phyloP scores from a whole-genome alignment of 1,140 invertebrate genomes.

The Mactra quadrangularis region DNA sequence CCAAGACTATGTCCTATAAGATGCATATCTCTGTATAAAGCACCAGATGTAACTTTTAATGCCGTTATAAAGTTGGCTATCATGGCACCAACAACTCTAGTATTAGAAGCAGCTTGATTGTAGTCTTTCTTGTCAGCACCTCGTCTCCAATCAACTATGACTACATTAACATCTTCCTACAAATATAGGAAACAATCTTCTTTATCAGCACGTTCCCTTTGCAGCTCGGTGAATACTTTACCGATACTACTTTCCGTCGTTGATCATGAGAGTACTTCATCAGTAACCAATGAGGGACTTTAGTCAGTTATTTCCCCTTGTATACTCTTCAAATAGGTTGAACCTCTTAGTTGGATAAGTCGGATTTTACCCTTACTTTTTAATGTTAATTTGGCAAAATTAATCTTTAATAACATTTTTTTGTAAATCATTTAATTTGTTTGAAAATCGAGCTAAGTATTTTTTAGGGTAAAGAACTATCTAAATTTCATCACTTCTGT shows the following conservation, averaged over 20 bases:
- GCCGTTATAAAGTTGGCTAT: constrained; percentile 89
- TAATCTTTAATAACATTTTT: too few species aligned
- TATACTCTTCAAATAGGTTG: too few species aligned
- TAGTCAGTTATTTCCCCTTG: too few species aligned
- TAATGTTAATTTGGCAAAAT: too few species aligned
- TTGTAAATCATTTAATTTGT: too few species aligned
- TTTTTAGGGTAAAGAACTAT: too few species aligned
- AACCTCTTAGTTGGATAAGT: too few species aligned
- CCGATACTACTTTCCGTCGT: background rate
- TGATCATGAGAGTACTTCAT: background rate
- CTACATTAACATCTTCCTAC: constrained; percentile 87
- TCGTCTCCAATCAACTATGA: constrained; percentile 96
- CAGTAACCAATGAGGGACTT: background rate
- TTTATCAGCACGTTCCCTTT: too few species aligned
- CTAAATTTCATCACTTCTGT: too few species aligned
- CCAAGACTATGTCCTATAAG: constrained; percentile 95
- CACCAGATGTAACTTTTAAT: background rate
- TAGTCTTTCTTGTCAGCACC: constrained; percentile 94
- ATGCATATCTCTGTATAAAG: constrained; percentile 84
- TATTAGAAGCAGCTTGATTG: constrained; percentile 95
- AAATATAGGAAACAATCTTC: background rate
- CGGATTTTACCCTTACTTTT: too few species aligned
- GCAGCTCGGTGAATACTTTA: too few species aligned
- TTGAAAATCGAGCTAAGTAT: too few species aligned
- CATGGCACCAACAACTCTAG: constrained; percentile 94